Conservation (phyloP, 2,888 invertebrate species). For the Phengaris alcon region DNA sequence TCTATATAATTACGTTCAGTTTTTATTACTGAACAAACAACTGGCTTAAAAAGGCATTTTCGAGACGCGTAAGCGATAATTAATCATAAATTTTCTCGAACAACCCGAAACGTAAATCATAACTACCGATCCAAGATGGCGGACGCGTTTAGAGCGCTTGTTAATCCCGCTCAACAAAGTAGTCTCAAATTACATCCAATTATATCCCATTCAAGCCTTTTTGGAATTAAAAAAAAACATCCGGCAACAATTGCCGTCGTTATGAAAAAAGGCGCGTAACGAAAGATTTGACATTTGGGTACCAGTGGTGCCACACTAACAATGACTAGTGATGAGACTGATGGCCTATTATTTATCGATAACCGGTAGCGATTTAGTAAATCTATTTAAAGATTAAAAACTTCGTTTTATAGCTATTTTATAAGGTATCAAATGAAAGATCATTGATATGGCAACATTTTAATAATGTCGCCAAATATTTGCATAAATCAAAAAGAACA, state of each 20-base stretch:
- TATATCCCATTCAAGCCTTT: slow-evolving; percentile 76
- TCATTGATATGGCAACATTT: not conserved
- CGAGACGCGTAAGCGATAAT: slow-evolving; percentile 44
- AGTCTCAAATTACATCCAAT: slow-evolving; percentile 77
- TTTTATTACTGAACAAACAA: slow-evolving; percentile 28
- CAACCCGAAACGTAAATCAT: slow-evolving; percentile 57
- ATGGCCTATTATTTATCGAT: slow-evolving; percentile 46
- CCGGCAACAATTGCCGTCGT: slow-evolving; percentile 70
- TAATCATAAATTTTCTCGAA: slow-evolving; percentile 60
- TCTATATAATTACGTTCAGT: slow-evolving; percentile 24
- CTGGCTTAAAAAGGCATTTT: slow-evolving; percentile 23
- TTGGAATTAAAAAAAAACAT: slow-evolving; percentile 59
- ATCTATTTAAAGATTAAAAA: slow-evolving; percentile 8
- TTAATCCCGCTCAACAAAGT: slow-evolving; percentile 68
- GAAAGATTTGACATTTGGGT: slow-evolving; percentile 63
- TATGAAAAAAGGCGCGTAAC: slow-evolving; percentile 72
- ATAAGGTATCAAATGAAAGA: slow-evolving; percentile 27
- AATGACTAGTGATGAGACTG: slow-evolving; percentile 56
- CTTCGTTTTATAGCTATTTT: slow-evolving; percentile 7
- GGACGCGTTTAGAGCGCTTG: slow-evolving; percentile 60
- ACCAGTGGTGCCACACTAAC: slow-evolving; percentile 50
- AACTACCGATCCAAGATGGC: slow-evolving; percentile 69
- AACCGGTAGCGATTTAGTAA: slow-evolving; percentile 27
- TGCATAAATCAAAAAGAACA: not conserved
- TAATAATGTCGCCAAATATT: slow-evolving; percentile 1